Percentiles rank a stretch among this genome's conserved stretches.
Evolutionary conservation across 2,113 vertebrate genomes (phyloP).

Genomic region (Trogon surrucura): DNA sequence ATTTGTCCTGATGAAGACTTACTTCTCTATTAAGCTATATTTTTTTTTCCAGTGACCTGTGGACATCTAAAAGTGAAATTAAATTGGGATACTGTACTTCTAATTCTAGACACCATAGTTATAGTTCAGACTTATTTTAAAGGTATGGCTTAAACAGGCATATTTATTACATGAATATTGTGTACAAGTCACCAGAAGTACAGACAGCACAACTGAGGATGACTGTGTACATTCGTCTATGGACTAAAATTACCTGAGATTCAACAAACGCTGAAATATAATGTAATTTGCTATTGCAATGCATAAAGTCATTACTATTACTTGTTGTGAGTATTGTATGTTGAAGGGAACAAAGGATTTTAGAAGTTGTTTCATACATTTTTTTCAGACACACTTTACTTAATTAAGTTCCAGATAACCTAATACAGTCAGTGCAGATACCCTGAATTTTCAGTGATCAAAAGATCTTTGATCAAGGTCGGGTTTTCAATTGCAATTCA

Average conservation of each 20-base stretch:
- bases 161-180: not conserved
- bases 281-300: not conserved
- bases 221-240: not conserved
- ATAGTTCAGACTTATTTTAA: not conserved
- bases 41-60: not conserved
- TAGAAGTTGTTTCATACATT: not conserved
- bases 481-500: not conserved
- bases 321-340: not conserved
- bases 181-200: not conserved
- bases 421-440: not conserved
- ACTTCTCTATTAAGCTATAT: not conserved
- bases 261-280: not conserved
- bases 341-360: not conserved
- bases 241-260: not conserved
- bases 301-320: not conserved
- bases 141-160: not conserved
- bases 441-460: constrained; percentile 27
- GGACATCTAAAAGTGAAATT: not conserved
- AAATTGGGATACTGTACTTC: not conserved
- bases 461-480: not conserved
- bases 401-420: constrained; percentile 2
- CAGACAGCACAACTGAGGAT: not conserved
- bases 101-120: not conserved
- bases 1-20: not conserved
- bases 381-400: not conserved